These are phyloP conservation scores for Delichon dasypus DNA, from an alignment of 2,797 vertebrate species.

Conservation along the genomic window DNA sequence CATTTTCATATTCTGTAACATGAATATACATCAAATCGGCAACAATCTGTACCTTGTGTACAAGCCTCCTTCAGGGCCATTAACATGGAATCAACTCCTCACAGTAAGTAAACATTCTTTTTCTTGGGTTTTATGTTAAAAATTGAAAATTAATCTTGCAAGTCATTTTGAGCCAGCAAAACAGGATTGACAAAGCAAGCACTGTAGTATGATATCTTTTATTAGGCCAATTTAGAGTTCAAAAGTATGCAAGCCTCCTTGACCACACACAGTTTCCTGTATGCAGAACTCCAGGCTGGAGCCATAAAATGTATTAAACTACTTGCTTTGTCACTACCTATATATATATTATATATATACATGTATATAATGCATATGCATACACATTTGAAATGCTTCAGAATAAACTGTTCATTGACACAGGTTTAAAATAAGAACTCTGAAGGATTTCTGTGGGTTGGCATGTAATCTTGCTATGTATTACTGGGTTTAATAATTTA, in stretches of 20 bases:
- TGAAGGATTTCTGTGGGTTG: slow-evolving; percentile 17
- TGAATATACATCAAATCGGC: slow-evolving; percentile 35
- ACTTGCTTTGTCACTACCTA: slow-evolving; percentile 43
- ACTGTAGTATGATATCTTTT: slow-evolving; percentile 65
- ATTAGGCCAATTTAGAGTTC: slow-evolving; percentile 64
- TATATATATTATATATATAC: not conserved
- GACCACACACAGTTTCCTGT: slow-evolving; percentile 47
- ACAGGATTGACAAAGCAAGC: slow-evolving; percentile 65
- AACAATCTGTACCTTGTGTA: slow-evolving; percentile 55
- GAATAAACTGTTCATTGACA: slow-evolving; percentile 25
- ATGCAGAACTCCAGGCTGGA: slow-evolving; percentile 22
- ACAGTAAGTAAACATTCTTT: slow-evolving; percentile 56
- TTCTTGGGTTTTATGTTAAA: slow-evolving; percentile 62
- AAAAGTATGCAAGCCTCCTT: slow-evolving; percentile 55
- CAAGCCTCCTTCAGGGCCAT: slow-evolving; percentile 25
- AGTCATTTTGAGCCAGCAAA: slow-evolving; percentile 55
- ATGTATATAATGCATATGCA: not conserved
- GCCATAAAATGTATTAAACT: slow-evolving; percentile 45
- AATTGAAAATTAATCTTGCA: slow-evolving; percentile 68
- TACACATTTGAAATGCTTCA: not conserved
- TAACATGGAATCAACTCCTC: slow-evolving; percentile 55
- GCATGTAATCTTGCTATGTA: not conserved
- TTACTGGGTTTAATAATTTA: not conserved
- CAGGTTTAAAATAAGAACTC: slow-evolving; percentile 47
- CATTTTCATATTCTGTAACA: slow-evolving; percentile 44